Base-by-base conservation (phyloP, 2,888 invertebrate species). In the Zaprionus bogoriensis region DNA sequence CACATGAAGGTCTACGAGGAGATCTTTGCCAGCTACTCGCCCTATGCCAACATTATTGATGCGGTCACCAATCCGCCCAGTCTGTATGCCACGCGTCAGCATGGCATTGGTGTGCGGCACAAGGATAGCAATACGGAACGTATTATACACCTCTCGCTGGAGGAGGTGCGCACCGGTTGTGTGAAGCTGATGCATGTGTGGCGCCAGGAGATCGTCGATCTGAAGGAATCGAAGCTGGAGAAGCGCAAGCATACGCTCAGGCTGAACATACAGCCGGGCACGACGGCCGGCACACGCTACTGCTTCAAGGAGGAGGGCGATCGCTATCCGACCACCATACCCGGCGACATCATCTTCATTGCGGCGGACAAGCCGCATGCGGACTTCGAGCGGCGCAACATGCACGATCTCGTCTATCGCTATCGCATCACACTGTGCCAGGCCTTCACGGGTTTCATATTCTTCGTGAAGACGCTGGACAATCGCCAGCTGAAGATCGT, bases 111-210 rank as follows among this genome's bases (percentile, higher is more conserved):
- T 0, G 92, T 94, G 59, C 94, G 93, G 64, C 93, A 93, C 70
- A 96, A 94, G 87, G 93, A 93, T 74, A 89, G 92, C 3, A 91
- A 93, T 22, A 91, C 94, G 27, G 92, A 92, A 70, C 93, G 93
- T 76, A 90, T 92, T 4, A 90, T 95, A 20, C 90, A 90, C 32
- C 89, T 95, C 55, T 92, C 93, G n/a, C 89, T 95, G 41, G 92
- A 93, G 70, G 95, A 95, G 86, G 88, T 95, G 5, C 95, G 93
- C 88, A 93, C 92, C 77, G 96, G 96, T 0, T 94, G 95, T 0
- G 91, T 95, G n/a, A 96, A 96, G 89, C 94, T 96, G 88, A 95
- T 96, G 94, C 95, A 95, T 90, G 95, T 96, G 32, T 94, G 94
- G 86, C 92, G 95, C 36, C 91, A 94, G 44, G 94, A 95, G 4